These are phyloP conservation scores for Colletes collaris DNA, from an alignment of 2,888 invertebrate species.

Conservation along the genomic window DNA sequence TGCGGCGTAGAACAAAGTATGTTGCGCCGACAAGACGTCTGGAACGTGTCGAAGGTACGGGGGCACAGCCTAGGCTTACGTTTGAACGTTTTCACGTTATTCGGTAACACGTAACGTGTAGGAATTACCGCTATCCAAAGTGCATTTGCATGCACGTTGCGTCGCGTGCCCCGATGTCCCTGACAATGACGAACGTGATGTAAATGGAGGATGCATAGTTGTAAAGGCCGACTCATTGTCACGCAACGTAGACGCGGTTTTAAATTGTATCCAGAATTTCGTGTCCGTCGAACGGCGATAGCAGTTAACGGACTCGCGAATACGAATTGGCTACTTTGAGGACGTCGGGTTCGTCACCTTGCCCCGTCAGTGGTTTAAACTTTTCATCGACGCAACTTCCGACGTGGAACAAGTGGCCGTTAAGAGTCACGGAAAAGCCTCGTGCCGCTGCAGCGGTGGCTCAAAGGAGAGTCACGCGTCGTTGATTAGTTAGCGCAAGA, in stretches of 20 bases:
- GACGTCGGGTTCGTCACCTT: no score
- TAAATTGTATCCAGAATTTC: conserved; percentile 43
- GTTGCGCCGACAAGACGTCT: no score
- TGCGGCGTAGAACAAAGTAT: no score
- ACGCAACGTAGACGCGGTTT: conserved; percentile 20
- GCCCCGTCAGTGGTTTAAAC: no score
- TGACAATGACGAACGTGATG: conserved; percentile 70
- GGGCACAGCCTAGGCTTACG: conserved; percentile 5
- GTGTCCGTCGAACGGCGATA: conserved; percentile 19
- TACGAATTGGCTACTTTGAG: conserved; percentile 22
- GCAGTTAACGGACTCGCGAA: conserved; percentile 47
- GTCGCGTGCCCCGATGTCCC: conserved; percentile 55
- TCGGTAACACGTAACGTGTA: conserved; percentile 53
- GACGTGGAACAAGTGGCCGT: not conserved
- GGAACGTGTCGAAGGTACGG: not conserved
- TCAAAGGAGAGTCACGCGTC: conserved; percentile 51
- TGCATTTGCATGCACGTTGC: conserved; percentile 65
- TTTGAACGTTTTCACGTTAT: conserved; percentile 45
- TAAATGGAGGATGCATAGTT: conserved; percentile 55
- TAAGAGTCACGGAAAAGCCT: conserved; percentile 7
- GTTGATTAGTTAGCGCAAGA: conserved; percentile 45
- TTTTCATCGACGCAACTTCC: not conserved
- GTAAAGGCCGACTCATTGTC: conserved; percentile 48
- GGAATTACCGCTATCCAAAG: conserved; percentile 63
- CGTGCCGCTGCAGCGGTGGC: conserved; percentile 9